A percentile compares a stretch with the other conserved stretches of the same genome.
Evolutionary conservation across 2,888 invertebrate species (phyloP).

Genomic region (Dexiosoma caninum): DNA sequence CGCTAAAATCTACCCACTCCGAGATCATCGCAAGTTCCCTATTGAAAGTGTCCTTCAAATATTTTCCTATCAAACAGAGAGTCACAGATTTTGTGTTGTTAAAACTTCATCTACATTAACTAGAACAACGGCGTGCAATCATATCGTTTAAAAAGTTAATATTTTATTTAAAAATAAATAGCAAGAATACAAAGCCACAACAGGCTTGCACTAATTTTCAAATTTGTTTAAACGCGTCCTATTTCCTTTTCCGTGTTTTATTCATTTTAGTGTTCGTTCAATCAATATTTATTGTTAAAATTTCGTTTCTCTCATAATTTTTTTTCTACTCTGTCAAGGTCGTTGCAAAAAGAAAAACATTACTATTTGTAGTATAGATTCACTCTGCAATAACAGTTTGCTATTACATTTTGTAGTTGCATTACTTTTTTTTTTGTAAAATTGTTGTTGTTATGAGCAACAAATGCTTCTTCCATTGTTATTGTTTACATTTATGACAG

Average conservation of each 20-base stretch:
- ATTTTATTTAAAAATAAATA: too few relatives aligned
- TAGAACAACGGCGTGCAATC: too few relatives aligned
- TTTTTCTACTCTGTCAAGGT: constrained; percentile 47
- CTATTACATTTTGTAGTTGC: background rate
- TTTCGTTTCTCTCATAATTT: background rate
- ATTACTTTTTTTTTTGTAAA: background rate
- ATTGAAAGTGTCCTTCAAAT: too few relatives aligned
- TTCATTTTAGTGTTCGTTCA: background rate
- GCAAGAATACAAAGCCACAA: too few relatives aligned
- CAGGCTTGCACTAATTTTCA: too few relatives aligned
- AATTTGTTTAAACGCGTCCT: too few relatives aligned
- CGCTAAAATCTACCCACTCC: too few relatives aligned
- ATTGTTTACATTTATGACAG: constrained; percentile 38
- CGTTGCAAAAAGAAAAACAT: constrained; percentile 10
- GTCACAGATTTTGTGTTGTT: too few relatives aligned
- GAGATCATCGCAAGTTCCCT: too few relatives aligned
- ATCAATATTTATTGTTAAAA: constrained; percentile 32
- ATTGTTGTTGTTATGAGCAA: background rate
- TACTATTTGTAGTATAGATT: background rate
- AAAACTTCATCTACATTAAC: too few relatives aligned
- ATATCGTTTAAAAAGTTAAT: too few relatives aligned
- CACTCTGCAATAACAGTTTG: background rate
- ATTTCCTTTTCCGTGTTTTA: background rate
- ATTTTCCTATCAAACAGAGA: too few relatives aligned
- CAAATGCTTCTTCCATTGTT: background rate